Percentiles rank a stretch among this genome's conserved stretches.
These are phyloP conservation scores for Steinernema khuongi DNA, from an alignment of 1,140 invertebrate species.

Conservation along the genomic window DNA sequence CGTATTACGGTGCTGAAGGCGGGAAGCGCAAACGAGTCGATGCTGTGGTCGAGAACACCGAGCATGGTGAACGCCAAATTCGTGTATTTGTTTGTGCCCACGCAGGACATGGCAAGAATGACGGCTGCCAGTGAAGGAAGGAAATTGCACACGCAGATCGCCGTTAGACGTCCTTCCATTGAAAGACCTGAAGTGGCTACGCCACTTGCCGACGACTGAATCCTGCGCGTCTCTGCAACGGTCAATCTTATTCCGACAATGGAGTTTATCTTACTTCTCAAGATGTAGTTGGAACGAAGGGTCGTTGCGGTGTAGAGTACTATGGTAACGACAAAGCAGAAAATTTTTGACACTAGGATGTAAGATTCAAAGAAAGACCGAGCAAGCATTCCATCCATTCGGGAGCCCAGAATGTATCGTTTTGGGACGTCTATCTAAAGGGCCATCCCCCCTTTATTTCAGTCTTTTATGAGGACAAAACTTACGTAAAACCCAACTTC, in stretches of 20 bases:
- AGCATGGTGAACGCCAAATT: background rate
- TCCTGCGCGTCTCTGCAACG: background rate
- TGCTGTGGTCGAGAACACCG: slow-evolving; percentile 2
- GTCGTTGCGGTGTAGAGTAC: background rate
- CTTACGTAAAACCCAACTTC: background rate
- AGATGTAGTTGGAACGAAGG: background rate
- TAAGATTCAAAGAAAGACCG: background rate
- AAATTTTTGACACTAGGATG: background rate
- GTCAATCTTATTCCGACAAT: too few relatives aligned
- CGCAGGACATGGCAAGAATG: background rate
- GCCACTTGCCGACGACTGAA: background rate
- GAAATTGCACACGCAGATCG: background rate
- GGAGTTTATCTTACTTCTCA: slow-evolving; percentile 1
- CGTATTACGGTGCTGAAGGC: background rate
- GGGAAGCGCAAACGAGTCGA: slow-evolving; percentile 1
- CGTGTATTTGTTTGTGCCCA: background rate
- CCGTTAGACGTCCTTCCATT: background rate
- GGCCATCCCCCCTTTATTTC: too few relatives aligned
- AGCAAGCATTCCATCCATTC: background rate
- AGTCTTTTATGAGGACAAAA: too few relatives aligned
- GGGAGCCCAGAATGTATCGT: background rate
- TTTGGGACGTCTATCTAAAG: background rate
- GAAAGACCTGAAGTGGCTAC: background rate
- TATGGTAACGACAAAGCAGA: background rate
- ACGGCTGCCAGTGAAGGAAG: background rate